phyloP scores from a whole-genome alignment of 2,797 vertebrate genomes.

The Myiothlypis chrysogaster region DNA sequence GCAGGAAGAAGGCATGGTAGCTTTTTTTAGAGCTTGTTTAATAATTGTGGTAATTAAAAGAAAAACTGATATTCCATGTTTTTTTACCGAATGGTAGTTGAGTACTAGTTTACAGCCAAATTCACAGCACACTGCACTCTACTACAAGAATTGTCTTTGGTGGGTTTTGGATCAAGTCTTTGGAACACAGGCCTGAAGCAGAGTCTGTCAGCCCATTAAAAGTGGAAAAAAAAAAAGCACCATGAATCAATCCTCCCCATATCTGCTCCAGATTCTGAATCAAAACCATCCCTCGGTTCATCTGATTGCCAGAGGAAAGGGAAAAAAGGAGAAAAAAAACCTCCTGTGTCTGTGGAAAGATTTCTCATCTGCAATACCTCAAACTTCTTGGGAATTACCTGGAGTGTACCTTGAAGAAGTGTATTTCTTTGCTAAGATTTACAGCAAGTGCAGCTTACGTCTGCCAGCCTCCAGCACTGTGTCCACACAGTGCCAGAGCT shows the following conservation, averaged over 20 bases:
- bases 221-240: constrained; percentile 35
- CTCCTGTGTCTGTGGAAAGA: neutral
- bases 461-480: neutral
- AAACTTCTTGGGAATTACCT: neutral
- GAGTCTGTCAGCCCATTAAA: constrained; percentile 58
- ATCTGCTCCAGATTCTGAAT: constrained; percentile 67
- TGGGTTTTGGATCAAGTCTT: constrained; percentile 49
- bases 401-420: neutral
- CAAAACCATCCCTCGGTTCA: constrained; percentile 49
- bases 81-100: neutral
- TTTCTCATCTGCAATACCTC: constrained; percentile 25
- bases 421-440: constrained; percentile 11
- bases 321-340: neutral
- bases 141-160: constrained; percentile 14
- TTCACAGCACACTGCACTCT: neutral
- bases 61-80: neutral
- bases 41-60: neutral
- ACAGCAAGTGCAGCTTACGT: neutral
- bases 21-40: neutral
- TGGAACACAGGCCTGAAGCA: constrained; percentile 53
- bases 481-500: neutral
- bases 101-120: constrained; percentile 27
- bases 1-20: neutral
- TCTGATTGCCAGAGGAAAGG: constrained; percentile 40
- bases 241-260: constrained; percentile 55